A percentile compares a stretch with the other conserved stretches of the same genome.
Evolutionary conservation across 2,113 vertebrate species (phyloP).

Genomic region (Australoheros scitulus): DNA sequence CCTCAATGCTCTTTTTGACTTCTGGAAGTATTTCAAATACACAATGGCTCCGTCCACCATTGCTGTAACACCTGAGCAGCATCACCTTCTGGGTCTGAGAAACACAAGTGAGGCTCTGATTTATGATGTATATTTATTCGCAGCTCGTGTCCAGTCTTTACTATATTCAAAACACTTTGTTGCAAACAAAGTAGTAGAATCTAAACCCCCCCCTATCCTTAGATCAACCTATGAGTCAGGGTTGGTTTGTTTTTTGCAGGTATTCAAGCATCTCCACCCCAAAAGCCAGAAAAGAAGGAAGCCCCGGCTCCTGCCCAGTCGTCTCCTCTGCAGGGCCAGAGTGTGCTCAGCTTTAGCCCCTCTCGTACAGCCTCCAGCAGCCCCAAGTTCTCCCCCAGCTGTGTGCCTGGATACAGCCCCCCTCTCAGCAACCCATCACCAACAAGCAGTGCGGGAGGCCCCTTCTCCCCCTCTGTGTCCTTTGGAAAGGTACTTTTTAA

Average conservation of each 20-base stretch:
- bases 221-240: neutral
- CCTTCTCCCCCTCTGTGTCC: conserved; percentile 76
- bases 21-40: conserved; percentile 96
- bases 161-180: neutral
- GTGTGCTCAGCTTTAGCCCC: conserved; percentile 93
- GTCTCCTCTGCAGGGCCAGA: conserved; percentile 89
- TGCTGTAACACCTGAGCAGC: conserved; percentile 85
- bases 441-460: conserved; percentile 68
- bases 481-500: conserved; percentile 83
- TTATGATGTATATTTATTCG: neutral
- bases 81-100: conserved; percentile 85
- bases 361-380: conserved; percentile 85
- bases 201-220: neutral
- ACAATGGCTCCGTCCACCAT: conserved; percentile 87
- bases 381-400: conserved; percentile 88
- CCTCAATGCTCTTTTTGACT: conserved; percentile 93
- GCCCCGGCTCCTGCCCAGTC: conserved; percentile 78
- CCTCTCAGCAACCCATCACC: conserved; percentile 81
- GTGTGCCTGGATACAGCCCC: conserved; percentile 87
- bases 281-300: conserved; percentile 81
- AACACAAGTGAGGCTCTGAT: conserved; percentile 73
- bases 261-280: conserved; percentile 82
- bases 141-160: neutral
- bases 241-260: conserved; percentile 64
- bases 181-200: neutral